Conservation (phyloP, 2,113 vertebrate species). For the Microcebus jonahi region DNA sequence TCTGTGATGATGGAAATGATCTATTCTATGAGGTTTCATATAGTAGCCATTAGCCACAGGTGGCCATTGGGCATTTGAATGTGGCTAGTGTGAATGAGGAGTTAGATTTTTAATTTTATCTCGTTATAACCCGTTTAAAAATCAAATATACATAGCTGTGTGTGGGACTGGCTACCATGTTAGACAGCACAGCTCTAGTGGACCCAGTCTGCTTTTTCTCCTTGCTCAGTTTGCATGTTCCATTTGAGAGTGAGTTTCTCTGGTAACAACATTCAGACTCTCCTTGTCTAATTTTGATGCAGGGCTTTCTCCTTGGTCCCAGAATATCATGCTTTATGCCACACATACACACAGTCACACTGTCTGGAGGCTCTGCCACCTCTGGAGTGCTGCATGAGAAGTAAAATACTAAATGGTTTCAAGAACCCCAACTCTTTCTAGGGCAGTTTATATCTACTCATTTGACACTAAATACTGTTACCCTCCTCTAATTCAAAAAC, state of each 20-base stretch:
- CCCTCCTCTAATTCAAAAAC: not conserved
- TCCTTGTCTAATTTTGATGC: not conserved
- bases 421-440: not conserved
- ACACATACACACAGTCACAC: not conserved
- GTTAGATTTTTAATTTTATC: not conserved
- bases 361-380: not conserved
- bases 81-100: not conserved
- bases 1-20: not conserved
- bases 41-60: not conserved
- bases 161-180: too few relatives aligned
- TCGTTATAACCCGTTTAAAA: not conserved
- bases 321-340: not conserved
- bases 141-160: not conserved
- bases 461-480: not conserved
- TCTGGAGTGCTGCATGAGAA: not conserved
- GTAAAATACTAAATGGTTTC: not conserved
- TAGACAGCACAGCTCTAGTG: not conserved
- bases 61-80: not conserved
- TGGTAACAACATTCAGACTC: not conserved
- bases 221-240: not conserved
- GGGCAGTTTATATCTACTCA: not conserved
- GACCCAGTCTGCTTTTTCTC: not conserved
- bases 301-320: not conserved
- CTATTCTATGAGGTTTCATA: not conserved
- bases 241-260: not conserved